Base-by-base conservation (phyloP, 2,888 invertebrate genomes). In the Zaprionus obscuricornis region DNA sequence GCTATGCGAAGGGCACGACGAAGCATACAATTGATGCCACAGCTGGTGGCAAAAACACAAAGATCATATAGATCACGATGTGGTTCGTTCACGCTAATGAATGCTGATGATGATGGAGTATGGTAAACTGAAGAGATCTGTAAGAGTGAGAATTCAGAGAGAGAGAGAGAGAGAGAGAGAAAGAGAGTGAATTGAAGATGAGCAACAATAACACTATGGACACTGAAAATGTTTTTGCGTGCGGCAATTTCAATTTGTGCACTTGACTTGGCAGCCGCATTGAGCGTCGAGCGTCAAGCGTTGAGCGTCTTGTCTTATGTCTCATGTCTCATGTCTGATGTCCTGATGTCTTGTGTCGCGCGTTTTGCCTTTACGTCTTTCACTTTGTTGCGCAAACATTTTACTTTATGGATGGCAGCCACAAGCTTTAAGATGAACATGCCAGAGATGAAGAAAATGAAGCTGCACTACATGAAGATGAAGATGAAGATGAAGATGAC, bases 11-110 rank as follows among this genome's bases (percentile, higher is more conserved):
- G 49, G 52, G 33, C 54, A n/a, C n/a, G n/a, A n/a, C n/a, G n/a
- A n/a, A 36, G 70, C 5, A 20, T 8, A 1, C 78, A 74, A 74
- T 71, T 74, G 83, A 55, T 60, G 74, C 39, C 70, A 27, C 82
- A 65, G 71, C 74, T 47, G 63, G 37, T 34, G 18, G 50, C 20
- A 17, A 6, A 11, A 45, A 16, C 20, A n/a, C 20, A n/a, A n/a
- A 57, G 74, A 73, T 77, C 74, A 46, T 36, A 46, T 27, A 62
- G 69, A 74, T 71, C 70, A 76, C 82, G 82, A 82, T 85, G 85
- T 59, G 71, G 82, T 84, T 74, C 82, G 74, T 76, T 78, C 73
- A 82, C 83, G 85, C 78, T 78, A 78, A 78, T 85, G 83, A 85
- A 85, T 60, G 59, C 76, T 67, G 78, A 78, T 77, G 72, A 85